Conservation (phyloP, 2,113 vertebrate species). For the Myrmecobius fasciatus region DNA sequence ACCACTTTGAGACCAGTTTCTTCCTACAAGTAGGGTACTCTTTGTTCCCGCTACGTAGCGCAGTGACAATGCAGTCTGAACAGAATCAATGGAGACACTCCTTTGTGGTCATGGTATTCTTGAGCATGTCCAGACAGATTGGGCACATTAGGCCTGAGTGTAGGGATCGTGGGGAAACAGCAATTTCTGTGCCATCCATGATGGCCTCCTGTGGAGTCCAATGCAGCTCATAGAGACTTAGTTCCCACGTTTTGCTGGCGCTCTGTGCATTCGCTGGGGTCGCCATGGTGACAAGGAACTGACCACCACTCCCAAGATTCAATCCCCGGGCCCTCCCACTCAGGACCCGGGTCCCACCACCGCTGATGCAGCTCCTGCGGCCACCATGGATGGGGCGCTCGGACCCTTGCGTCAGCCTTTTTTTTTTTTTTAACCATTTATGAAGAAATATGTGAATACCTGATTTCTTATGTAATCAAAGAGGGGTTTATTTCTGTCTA, state of each 20-base stretch:
- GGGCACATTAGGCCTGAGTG: constrained; percentile 95
- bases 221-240: constrained; percentile 92
- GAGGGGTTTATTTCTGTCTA: not conserved
- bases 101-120: constrained; percentile 96
- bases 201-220: constrained; percentile 94
- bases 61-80: constrained; percentile 93
- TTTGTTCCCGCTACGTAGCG: constrained; percentile 88
- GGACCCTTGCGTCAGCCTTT: constrained; percentile 69
- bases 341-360: constrained; percentile 60
- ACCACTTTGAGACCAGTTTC: constrained; percentile 93
- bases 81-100: constrained; percentile 95
- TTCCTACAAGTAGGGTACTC: constrained; percentile 92
- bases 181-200: constrained; percentile 93
- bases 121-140: constrained; percentile 95
- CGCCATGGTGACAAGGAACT: no score
- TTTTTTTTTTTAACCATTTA: not conserved
- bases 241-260: constrained; percentile 92
- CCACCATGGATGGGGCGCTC: constrained; percentile 73
- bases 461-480: not conserved
- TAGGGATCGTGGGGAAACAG: constrained; percentile 91
- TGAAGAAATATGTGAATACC: not conserved
- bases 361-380: constrained; percentile 42
- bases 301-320: no score
- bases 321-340: constrained; percentile 38
- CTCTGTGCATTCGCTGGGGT: constrained; percentile 89